Conservation (phyloP, 2,113 vertebrate species). For the Gambusia holbrooki region DNA sequence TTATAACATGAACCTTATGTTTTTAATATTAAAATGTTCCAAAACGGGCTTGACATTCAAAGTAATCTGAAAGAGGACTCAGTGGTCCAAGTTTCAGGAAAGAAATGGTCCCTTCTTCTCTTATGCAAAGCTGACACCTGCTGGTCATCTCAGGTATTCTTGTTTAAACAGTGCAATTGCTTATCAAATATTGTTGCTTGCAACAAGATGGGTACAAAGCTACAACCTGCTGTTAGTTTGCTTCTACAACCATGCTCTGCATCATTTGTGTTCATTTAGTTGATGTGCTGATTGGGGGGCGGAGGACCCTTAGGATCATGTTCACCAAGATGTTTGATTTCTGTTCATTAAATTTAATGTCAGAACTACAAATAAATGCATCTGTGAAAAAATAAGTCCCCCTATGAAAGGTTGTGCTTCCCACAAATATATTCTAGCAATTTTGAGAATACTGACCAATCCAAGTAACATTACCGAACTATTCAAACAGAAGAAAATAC, state of each 20-base stretch:
- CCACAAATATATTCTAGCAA: not conserved
- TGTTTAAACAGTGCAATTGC: not conserved
- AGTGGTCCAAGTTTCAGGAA: not conserved
- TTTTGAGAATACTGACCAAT: not conserved
- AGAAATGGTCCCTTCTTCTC: conserved; percentile 12
- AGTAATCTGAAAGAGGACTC: not conserved
- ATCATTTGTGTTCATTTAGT: not conserved
- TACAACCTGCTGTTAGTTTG: not conserved
- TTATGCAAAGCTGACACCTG: conserved; percentile 80
- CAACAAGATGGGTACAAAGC: not conserved
- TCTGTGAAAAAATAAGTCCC: not conserved
- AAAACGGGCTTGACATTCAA: not conserved
- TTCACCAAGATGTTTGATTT: not conserved
- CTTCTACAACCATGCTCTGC: not conserved
- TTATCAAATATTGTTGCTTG: not conserved
- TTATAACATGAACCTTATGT: not conserved
- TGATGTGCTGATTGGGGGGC: not conserved
- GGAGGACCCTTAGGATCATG: not conserved
- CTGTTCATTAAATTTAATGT: not conserved
- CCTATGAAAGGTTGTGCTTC: not conserved
- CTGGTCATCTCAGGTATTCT: conserved; percentile 61
- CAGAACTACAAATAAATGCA: not conserved
- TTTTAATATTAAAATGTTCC: not conserved
- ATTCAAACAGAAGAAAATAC: not conserved
- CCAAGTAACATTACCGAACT: not conserved